phyloP scores from a whole-genome alignment of 1,140 invertebrate species.

The Drosophila eugracilis region DNA sequence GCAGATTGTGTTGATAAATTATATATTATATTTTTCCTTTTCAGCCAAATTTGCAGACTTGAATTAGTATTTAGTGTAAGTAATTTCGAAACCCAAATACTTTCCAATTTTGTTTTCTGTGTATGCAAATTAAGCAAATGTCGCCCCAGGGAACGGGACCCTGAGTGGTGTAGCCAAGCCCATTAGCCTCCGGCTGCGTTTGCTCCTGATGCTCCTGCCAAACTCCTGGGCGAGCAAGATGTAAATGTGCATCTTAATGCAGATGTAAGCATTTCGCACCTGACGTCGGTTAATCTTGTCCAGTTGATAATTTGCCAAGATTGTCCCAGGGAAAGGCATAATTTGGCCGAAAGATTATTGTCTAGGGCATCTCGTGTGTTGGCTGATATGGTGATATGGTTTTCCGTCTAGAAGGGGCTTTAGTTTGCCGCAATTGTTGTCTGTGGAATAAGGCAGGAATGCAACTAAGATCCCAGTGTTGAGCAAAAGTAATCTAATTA shows the following conservation, averaged over 20 bases:
- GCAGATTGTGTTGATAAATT: too few relatives aligned
- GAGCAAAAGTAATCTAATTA: slow-evolving; percentile 36
- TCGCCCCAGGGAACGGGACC: not conserved
- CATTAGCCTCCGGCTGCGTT: slow-evolving; percentile 38
- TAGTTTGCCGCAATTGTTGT: slow-evolving; percentile 43
- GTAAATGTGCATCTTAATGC: slow-evolving; percentile 61
- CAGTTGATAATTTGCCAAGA: slow-evolving; percentile 63
- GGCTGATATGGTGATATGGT: slow-evolving; percentile 12
- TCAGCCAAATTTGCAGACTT: too few relatives aligned
- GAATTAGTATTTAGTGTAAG: too few relatives aligned
- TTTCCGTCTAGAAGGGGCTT: slow-evolving; percentile 2
- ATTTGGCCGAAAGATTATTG: slow-evolving; percentile 36
- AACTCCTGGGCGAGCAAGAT: slow-evolving; percentile 29
- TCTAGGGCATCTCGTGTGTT: slow-evolving; percentile 1
- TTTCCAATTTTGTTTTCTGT: slow-evolving; percentile 15
- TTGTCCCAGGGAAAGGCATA: slow-evolving; percentile 38
- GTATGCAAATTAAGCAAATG: slow-evolving; percentile 40
- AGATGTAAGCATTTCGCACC: slow-evolving; percentile 71
- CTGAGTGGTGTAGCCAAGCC: slow-evolving; percentile 27
- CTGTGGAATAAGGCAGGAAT: slow-evolving; percentile 12
- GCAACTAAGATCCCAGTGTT: slow-evolving; percentile 3
- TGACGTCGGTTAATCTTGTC: slow-evolving; percentile 59
- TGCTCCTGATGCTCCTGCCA: slow-evolving; percentile 25
- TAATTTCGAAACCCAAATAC: too few relatives aligned
- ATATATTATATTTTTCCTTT: too few relatives aligned